These are phyloP conservation scores for Schrankia costaestrigalis DNA, from an alignment of 2,888 invertebrate species.

Conservation along the genomic window DNA sequence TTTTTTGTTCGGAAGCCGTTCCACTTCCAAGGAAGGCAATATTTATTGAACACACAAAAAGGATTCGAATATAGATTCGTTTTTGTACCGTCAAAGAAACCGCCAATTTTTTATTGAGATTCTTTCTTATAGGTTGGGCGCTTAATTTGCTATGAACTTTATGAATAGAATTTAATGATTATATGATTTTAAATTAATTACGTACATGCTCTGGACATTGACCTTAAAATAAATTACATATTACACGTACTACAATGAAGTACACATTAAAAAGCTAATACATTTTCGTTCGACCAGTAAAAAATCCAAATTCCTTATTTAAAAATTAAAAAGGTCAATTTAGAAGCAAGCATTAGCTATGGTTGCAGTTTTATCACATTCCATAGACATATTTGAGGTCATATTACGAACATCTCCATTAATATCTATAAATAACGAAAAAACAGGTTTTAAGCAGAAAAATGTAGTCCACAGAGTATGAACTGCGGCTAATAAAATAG, in stretches of 20 bases:
- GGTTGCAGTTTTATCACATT: slow-evolving; percentile 19
- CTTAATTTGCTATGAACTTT: too few relatives aligned
- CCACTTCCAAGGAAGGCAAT: slow-evolving; percentile 43
- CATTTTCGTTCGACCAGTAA: too few relatives aligned
- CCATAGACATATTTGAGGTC: slow-evolving; percentile 16
- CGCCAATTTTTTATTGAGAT: slow-evolving; percentile 44
- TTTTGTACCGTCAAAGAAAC: slow-evolving; percentile 50
- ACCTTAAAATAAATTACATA: too few relatives aligned
- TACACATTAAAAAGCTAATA: too few relatives aligned
- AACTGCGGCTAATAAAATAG: slow-evolving; percentile 33
- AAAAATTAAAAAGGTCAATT: not conserved
- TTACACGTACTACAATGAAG: too few relatives aligned
- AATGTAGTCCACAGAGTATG: slow-evolving; percentile 28
- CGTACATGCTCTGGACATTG: too few relatives aligned
- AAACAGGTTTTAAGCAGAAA: slow-evolving; percentile 30
- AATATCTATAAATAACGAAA: slow-evolving; percentile 24
- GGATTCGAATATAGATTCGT: slow-evolving; percentile 60
- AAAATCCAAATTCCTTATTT: too few relatives aligned
- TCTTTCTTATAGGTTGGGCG: too few relatives aligned
- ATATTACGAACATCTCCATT: slow-evolving; percentile 7
- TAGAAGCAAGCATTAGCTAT: slow-evolving; percentile 7
- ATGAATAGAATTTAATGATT: too few relatives aligned
- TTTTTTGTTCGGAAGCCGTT: slow-evolving; percentile 55
- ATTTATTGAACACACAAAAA: slow-evolving; percentile 58
- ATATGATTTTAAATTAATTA: slow-evolving; percentile 27